Evolutionary conservation across 2,113 vertebrate species (phyloP).

Genomic region (Mustela lutreola): DNA sequence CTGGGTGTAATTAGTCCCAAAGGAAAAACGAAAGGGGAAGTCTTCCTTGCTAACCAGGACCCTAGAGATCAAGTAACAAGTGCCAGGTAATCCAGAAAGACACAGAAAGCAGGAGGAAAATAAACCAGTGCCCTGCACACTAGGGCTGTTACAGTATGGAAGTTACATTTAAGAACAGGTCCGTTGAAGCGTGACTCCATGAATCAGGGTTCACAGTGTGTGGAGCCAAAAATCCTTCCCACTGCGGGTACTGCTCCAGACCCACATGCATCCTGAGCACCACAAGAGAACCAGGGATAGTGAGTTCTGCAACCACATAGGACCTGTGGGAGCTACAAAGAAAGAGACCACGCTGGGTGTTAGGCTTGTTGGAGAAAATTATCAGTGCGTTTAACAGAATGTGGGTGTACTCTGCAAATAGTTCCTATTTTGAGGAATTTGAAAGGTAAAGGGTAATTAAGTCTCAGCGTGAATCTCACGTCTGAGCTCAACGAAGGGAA

Average conservation of each 20-base stretch:
- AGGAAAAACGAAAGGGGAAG: background rate
- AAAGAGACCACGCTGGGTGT: background rate
- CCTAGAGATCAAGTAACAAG: background rate
- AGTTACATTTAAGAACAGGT: background rate
- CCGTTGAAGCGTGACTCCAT: background rate
- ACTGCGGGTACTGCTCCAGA: background rate
- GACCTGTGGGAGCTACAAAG: background rate
- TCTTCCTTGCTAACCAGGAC: background rate
- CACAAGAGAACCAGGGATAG: background rate
- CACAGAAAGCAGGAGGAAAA: background rate
- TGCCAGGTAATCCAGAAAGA: background rate
- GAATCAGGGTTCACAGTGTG: no score
- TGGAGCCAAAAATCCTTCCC: background rate
- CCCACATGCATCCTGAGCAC: background rate
- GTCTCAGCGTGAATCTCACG: constrained; percentile 38
- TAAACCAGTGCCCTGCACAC: background rate
- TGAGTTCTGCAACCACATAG: background rate
- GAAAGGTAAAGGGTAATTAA: constrained; percentile 66
- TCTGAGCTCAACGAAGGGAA: background rate
- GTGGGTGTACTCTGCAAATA: constrained; percentile 42
- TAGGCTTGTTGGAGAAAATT: background rate
- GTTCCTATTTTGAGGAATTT: constrained; percentile 55
- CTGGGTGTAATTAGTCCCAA: background rate
- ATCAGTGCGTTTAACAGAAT: background rate
- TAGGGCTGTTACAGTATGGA: background rate